Percentiles rank a stretch among this genome's conserved stretches.
These are phyloP conservation scores for Procapra przewalskii DNA, from an alignment of 2,113 vertebrate species.

Conservation along the genomic window DNA sequence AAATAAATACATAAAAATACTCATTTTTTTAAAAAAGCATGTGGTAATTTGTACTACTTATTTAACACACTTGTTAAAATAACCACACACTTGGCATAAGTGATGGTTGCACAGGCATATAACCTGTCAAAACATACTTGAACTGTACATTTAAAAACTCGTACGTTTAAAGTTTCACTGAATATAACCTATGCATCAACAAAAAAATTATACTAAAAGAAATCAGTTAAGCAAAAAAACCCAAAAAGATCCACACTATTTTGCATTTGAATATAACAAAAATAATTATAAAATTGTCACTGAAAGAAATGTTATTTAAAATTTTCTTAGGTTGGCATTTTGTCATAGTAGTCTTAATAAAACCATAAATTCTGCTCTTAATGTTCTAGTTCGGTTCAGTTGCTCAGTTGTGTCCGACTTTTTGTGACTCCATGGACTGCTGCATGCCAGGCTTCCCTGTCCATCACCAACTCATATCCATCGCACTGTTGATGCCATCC, in stretches of 20 bases:
- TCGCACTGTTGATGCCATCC: background rate
- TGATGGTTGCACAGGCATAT: background rate
- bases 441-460: background rate
- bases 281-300: background rate
- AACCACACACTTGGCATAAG: background rate
- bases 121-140: slow-evolving; percentile 4
- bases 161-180: background rate
- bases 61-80: background rate
- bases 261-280: slow-evolving; percentile 5
- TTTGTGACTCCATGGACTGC: background rate
- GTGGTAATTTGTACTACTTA: background rate
- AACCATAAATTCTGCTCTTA: background rate
- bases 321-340: background rate
- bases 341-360: background rate
- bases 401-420: background rate
- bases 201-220: background rate
- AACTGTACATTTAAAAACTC: background rate
- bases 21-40: background rate
- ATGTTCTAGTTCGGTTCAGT: background rate
- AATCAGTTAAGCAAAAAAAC: background rate
- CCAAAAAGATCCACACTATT: background rate
- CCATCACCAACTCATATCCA: background rate
- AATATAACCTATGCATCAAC: background rate
- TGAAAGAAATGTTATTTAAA: background rate
- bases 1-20: background rate